phyloP scores from a whole-genome alignment of 2,113 vertebrate species.

The Plestiodon gilberti region DNA sequence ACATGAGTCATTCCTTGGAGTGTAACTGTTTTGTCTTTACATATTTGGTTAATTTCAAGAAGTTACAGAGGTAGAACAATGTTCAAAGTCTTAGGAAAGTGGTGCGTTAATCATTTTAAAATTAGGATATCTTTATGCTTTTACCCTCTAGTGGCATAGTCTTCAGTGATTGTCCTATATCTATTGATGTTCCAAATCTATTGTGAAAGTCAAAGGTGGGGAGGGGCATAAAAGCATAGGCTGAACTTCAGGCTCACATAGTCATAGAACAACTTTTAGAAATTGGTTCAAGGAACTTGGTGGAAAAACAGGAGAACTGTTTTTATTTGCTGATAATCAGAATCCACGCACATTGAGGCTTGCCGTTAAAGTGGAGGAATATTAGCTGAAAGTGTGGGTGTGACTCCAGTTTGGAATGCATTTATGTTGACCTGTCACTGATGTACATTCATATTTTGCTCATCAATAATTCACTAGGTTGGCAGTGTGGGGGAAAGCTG shows the following conservation, averaged over 20 bases:
- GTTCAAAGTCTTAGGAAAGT: neutral
- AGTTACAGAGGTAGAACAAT: fast-evolving
- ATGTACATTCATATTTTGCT: neutral
- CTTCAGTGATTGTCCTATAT: neutral
- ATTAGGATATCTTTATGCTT: neutral
- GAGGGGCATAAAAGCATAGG: neutral
- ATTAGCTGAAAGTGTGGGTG: neutral
- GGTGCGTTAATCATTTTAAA: neutral
- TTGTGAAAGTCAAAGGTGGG: neutral
- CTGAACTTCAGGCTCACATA: neutral
- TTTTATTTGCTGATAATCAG: neutral
- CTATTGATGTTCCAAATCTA: neutral
- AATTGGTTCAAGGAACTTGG: neutral
- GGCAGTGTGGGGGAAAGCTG: neutral
- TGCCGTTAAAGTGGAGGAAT: neutral
- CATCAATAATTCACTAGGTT: conserved; percentile 14
- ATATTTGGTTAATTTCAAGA: neutral
- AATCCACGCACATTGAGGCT: neutral
- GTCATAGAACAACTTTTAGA: neutral
- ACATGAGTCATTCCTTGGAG: neutral
- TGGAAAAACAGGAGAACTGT: neutral
- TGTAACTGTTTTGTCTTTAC: neutral
- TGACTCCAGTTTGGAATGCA: neutral
- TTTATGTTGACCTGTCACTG: neutral
- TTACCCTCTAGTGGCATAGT: conserved; percentile 48